phyloP scores from a whole-genome alignment of 2,888 invertebrate species.

The Tryphoninae sp. region DNA sequence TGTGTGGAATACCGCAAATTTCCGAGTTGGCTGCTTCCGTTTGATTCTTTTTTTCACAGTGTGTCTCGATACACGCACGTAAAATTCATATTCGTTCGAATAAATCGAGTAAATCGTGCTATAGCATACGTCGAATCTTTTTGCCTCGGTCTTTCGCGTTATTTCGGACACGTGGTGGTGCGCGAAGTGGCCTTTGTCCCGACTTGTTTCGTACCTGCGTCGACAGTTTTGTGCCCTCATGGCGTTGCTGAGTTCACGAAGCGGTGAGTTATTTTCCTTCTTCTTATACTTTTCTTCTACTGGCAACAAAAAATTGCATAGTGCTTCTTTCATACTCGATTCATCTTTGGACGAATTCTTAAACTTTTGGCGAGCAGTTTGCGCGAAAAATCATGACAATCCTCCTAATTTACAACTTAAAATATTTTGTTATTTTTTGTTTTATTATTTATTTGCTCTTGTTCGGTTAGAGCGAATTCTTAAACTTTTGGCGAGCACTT shows the following conservation, averaged over 20 bases:
- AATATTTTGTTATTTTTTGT: background rate
- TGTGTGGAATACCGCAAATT: slow-evolving; percentile 29
- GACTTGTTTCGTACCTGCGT: slow-evolving; percentile 8
- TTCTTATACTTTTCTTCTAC: background rate
- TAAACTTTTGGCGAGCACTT: too few relatives aligned
- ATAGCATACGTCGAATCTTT: background rate
- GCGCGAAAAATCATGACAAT: too few relatives aligned
- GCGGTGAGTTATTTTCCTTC: slow-evolving; percentile 17
- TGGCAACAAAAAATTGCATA: slow-evolving; percentile 12
- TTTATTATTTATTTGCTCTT: background rate
- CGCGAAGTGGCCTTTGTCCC: slow-evolving; percentile 27
- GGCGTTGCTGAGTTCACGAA: slow-evolving; percentile 23
- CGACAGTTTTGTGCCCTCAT: slow-evolving; percentile 19
- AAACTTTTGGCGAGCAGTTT: too few relatives aligned
- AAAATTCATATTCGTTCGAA: background rate
- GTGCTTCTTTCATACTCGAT: background rate
- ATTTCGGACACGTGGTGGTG: slow-evolving; percentile 26
- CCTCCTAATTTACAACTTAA: too few relatives aligned
- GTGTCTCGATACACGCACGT: background rate
- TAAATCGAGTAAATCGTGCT: background rate
- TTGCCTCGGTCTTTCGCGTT: background rate
- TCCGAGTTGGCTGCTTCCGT: slow-evolving; percentile 32
- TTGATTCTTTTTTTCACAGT: slow-evolving; percentile 2
- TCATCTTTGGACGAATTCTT: background rate
- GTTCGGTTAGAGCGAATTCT: background rate